Base-by-base conservation (phyloP, 2,888 invertebrate species). In the Cephonodes hylas region DNA sequence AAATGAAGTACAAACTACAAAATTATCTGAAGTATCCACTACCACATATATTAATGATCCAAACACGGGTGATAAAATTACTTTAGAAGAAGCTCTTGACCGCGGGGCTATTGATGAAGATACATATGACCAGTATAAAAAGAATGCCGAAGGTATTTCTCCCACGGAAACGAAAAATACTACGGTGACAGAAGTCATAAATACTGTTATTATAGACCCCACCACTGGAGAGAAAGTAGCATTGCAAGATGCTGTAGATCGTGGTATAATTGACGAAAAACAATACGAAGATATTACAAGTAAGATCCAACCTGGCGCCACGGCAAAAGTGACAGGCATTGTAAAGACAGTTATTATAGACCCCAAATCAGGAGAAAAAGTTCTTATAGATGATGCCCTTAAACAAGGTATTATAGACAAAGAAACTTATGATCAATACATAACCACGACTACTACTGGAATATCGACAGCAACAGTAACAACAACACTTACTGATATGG, bases 371-470 rank as follows among this genome's bases (percentile, higher is more conserved):
- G 96, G 96, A 1, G 94, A 96, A 79, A 94, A 95, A 74, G 92
- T 97, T 66, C 95, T 96, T 7, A 93, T 96, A 62, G 95, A 96
- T 80, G 95, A 95, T 62, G 97, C 97, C 1, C 72, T 95, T 61
- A 93, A 95, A 76, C 93, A 94, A 66, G 96, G 96, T 3, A 80
- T 95, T 56, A 77, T 82, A 63, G 80, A 83, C 59, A 69, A 74
- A 3, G 59, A 66, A 20, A 74, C 76, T 27, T 76, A 70, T 46
- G 68, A 74, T 62, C 65, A 73, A 65, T 72, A 68, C 27, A 46
- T 64, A 61, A 66, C 67, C 4, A 46, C 59, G 1, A 23, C 18
- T 1, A 60, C 27, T 7, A 18, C 15, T 18, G 15, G 23, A 13
- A n/a, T 10, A 10, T 42, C 53, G 15, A 22, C 18, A n/a, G 46